Percentiles rank a stretch among this genome's conserved stretches.
Conservation (phyloP, 2,888 invertebrate species). For the Sabatieria punctata region DNA sequence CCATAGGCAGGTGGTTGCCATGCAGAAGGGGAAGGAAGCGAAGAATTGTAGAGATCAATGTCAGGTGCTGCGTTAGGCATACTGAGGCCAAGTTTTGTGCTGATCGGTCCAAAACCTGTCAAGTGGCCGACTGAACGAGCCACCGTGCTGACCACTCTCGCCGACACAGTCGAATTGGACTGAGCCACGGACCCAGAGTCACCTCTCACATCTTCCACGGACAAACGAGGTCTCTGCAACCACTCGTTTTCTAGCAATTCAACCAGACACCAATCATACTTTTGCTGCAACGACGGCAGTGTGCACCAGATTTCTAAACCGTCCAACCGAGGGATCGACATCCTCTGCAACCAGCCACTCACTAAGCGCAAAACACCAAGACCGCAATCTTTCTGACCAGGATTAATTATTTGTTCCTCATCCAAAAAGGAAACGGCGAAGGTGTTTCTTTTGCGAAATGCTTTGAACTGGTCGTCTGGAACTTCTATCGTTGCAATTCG, state of each 20-base stretch:
- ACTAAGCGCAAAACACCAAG: background rate
- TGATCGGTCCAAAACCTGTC: constrained; percentile 15
- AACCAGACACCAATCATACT: no score
- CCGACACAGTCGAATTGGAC: no score
- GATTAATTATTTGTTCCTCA: constrained; percentile 95
- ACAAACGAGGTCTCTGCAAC: no score
- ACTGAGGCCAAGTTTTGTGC: constrained; percentile 52
- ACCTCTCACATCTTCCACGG: no score
- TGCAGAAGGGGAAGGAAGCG: constrained; percentile 4
- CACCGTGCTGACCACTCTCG: no score
- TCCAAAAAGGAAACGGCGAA: constrained; percentile 61
- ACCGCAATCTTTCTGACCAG: constrained; percentile 36
- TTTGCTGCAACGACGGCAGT: constrained; percentile 68
- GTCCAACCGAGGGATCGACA: constrained; percentile 85
- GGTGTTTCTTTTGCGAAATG: constrained; percentile 42
- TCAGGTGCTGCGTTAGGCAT: constrained; percentile 94
- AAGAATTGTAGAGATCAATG: constrained; percentile 46
- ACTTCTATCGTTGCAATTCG: constrained; percentile 82
- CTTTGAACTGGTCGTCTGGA: constrained; percentile 45
- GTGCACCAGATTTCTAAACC: constrained; percentile 84
- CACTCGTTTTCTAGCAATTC: no score
- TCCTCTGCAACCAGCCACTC: constrained; percentile 49
- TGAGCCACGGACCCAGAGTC: no score
- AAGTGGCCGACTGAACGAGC: no score
- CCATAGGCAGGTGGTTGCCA: constrained; percentile 12